Percentiles rank a stretch among this genome's conserved stretches.
These are phyloP conservation scores for Eupeodes corollae DNA, from an alignment of 1,140 invertebrate genomes.

Conservation along the genomic window DNA sequence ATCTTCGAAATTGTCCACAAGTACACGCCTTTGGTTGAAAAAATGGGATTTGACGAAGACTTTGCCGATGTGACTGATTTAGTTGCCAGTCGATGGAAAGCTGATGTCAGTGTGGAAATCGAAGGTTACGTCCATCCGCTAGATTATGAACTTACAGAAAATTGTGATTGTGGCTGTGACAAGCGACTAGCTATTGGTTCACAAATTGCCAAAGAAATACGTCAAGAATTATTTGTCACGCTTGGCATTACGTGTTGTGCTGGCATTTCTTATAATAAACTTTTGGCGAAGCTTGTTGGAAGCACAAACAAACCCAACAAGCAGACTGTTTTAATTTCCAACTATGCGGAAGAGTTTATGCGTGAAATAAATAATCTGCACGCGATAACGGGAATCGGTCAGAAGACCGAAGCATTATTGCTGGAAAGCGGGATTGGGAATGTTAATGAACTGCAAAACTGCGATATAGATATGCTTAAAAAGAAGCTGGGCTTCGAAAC, in stretches of 20 bases:
- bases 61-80: constrained; percentile 62
- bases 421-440: constrained; percentile 50
- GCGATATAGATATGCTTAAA: constrained; percentile 45
- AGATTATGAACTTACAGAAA: constrained; percentile 35
- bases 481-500: constrained; percentile 53
- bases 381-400: constrained; percentile 60
- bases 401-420: constrained; percentile 51
- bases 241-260: constrained; percentile 67
- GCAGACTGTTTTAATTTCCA: constrained; percentile 65
- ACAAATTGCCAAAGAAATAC: constrained; percentile 57
- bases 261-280: constrained; percentile 72
- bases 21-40: constrained; percentile 58
- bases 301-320: constrained; percentile 64
- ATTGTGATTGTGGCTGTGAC: constrained; percentile 60
- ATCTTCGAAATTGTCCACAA: constrained; percentile 53
- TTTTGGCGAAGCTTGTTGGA: constrained; percentile 67
- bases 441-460: constrained; percentile 53
- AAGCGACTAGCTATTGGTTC: constrained; percentile 52
- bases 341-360: constrained; percentile 50
- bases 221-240: constrained; percentile 50
- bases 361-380: constrained; percentile 45
- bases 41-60: constrained; percentile 70
- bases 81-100: constrained; percentile 38
- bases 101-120: constrained; percentile 13
- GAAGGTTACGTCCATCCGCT: constrained; percentile 46